Evolutionary conservation across 2,888 invertebrate species (phyloP).

Genomic region (Spilosoma lubricipeda): DNA sequence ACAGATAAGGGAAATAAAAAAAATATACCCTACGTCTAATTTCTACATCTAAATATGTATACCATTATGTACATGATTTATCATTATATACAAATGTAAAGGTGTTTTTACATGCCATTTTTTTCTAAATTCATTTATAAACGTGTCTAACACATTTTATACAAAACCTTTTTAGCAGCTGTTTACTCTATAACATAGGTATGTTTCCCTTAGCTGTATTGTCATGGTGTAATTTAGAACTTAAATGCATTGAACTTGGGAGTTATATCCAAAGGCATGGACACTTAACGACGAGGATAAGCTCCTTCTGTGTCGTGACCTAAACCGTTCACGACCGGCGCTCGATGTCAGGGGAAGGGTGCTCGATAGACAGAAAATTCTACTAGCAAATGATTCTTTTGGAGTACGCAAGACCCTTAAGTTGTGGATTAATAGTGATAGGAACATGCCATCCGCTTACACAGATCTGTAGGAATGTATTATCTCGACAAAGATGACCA

Average conservation of each 20-base stretch:
- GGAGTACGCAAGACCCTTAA: background rate
- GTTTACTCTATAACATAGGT: conserved; percentile 5
- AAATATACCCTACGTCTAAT: conserved; percentile 67
- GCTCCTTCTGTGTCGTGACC: background rate
- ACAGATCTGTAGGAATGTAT: background rate
- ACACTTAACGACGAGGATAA: background rate
- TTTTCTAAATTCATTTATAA: conserved; percentile 5
- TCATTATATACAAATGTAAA: conserved; percentile 44
- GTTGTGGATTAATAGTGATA: background rate
- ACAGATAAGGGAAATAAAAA: conserved; percentile 78
- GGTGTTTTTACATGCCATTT: conserved; percentile 19
- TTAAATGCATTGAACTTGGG: background rate
- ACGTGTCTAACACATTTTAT: background rate
- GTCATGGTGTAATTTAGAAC: background rate
- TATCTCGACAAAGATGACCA: background rate
- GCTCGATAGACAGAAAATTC: background rate
- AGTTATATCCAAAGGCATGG: background rate
- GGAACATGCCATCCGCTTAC: background rate
- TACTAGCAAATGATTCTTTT: background rate
- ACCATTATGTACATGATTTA: conserved; percentile 43
- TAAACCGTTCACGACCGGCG: too few relatives aligned
- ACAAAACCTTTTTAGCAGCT: background rate
- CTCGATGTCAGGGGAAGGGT: too few relatives aligned
- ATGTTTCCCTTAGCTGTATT: background rate
- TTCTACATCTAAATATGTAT: conserved; percentile 68